Conservation (phyloP, 2,888 invertebrate genomes). For the Horisme vitalbata region DNA sequence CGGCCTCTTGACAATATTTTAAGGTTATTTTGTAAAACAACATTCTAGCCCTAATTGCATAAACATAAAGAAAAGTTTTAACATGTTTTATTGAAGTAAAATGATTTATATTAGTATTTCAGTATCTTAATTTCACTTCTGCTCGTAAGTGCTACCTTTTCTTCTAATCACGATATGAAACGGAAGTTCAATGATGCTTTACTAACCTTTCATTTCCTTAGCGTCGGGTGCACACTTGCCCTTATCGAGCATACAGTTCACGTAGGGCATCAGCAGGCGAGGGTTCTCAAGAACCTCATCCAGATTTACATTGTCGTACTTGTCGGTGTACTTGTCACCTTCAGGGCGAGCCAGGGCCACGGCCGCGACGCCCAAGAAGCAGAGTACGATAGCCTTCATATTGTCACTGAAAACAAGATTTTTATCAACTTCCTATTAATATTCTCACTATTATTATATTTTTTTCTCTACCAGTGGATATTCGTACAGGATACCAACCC, state of each 20-base stretch:
- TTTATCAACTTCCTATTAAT: too few species aligned
- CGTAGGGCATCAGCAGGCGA: conserved; percentile 85
- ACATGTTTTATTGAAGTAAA: too few species aligned
- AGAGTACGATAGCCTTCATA: conserved; percentile 22
- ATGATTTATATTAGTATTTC: too few species aligned
- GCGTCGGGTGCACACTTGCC: conserved; percentile 87
- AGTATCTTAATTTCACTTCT: too few species aligned
- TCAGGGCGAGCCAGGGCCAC: conserved; percentile 35
- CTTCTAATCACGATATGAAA: neutral
- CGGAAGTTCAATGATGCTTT: neutral
- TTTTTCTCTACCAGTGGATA: too few species aligned
- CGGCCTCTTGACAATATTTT: too few species aligned
- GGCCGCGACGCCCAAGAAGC: conserved; percentile 50
- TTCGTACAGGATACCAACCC: too few species aligned
- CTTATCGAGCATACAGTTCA: conserved; percentile 85
- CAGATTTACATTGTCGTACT: conserved; percentile 85
- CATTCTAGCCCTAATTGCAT: too few species aligned
- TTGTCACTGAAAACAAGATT: neutral
- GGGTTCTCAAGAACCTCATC: conserved; percentile 85
- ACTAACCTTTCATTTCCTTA: conserved; percentile 86
- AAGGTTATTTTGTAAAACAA: too few species aligned
- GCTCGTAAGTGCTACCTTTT: too few species aligned
- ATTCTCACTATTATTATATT: too few species aligned
- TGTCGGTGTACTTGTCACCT: conserved; percentile 78
- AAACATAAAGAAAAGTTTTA: too few species aligned